A percentile compares a stretch with the other conserved stretches of the same genome.
phyloP scores from a whole-genome alignment of 2,888 invertebrate species.

The Mesopsocus fuscifrons region DNA sequence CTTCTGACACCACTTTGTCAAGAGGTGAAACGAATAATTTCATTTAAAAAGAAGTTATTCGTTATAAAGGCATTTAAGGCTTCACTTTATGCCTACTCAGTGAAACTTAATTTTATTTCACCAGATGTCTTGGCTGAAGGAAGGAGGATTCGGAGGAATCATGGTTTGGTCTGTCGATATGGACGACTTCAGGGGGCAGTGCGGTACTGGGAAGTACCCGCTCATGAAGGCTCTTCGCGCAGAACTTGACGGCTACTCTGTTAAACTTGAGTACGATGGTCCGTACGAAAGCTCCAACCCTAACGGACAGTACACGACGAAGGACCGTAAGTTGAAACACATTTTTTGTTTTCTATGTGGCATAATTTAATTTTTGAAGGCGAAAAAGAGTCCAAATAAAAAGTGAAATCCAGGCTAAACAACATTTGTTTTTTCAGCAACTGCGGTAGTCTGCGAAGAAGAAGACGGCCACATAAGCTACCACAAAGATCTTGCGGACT shows the following conservation, averaged over 20 bases:
- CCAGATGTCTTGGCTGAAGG: constrained; percentile 83
- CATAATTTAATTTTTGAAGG: not conserved
- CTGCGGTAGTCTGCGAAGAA: constrained; percentile 76
- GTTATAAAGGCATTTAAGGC: too few relatives aligned
- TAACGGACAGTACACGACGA: constrained; percentile 64
- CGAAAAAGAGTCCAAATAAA: not conserved
- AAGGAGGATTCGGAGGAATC: constrained; percentile 85
- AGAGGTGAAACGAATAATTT: too few relatives aligned
- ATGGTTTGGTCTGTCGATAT: constrained; percentile 96
- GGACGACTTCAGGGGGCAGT: constrained; percentile 85
- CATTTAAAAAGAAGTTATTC: too few relatives aligned
- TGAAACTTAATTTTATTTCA: constrained; percentile 14
- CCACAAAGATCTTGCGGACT: constrained; percentile 75
- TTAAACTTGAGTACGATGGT: constrained; percentile 64
- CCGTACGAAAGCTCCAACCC: constrained; percentile 56
- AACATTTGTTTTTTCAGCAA: constrained; percentile 46
- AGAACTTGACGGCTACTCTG: constrained; percentile 65
- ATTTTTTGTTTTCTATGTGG: constrained; percentile 9
- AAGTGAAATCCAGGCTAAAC: too few relatives aligned
- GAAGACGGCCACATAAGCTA: constrained; percentile 92
- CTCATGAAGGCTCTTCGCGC: constrained; percentile 71
- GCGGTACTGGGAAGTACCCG: constrained; percentile 81
- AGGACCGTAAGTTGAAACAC: constrained; percentile 78
- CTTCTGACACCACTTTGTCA: too few relatives aligned
- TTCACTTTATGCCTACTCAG: too few relatives aligned